Evolutionary conservation across 2,797 vertebrate species (phyloP), one percentile per base, ranked within the genome.

Genomic region (Sebastes nivosus): DNA sequence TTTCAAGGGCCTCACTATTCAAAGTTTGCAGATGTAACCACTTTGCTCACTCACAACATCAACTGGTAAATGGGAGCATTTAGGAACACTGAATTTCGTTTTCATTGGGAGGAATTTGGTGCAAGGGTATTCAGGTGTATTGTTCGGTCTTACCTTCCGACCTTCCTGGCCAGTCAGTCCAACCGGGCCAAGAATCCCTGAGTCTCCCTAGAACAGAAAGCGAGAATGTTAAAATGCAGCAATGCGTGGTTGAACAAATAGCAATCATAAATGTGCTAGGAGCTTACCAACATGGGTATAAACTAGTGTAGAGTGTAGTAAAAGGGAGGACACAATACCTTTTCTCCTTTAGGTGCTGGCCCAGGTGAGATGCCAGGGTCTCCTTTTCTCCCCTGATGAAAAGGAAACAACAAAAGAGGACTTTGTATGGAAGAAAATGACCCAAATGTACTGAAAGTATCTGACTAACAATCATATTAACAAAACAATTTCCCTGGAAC

Each of bases 281-380:
- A 72, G 29, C 24, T 60, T 24, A 24, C 24, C 10, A 79, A 64
- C 1, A 3, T 58, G 38, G 38, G 67, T 60, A 38, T 3, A 72
- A 75, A 80, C 4, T 5, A 75, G 61, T 77, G 81, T 36, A 18
- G 68, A 2, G 3, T 80, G 59, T 18, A 36, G 59, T 24, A 30
- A 80, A 68, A 77, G 6, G 14, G 36, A 42, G 34, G 32, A 61
- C 42, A 13, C 24, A 92, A 94, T 94, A 99, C 98, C 96, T 99
- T 99, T 58, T 96, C 95, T 94, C 98, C 98, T 89, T 95, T 97
- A 27, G 91, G 91, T 91, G 98, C 97, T 86, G 95, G 97, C 76
- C 97, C 98, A 91, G 98, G 97, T 32, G 98, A 99, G 30, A 97
- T 91, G 74, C 97, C 98, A 11, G 98, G 97, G 93, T 99, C 98